Evolutionary conservation across 2,797 vertebrate genomes (phyloP), one percentile per base, ranked within the genome.

Genomic region (Danionella dracula): DNA sequence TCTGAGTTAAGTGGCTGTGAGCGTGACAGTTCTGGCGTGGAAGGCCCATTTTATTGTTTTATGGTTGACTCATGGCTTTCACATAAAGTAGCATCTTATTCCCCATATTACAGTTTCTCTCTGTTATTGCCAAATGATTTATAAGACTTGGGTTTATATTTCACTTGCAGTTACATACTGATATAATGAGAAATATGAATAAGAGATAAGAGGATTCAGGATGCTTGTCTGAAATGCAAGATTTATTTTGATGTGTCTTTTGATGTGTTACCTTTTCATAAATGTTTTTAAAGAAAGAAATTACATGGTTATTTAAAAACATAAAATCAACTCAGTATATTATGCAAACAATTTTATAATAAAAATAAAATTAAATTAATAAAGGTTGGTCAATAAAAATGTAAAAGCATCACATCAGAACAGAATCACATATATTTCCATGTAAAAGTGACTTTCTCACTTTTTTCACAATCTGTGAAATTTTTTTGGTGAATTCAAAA

Each of bases 1-100:
- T 68, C 64, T 67, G 44, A 61, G 41, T 35, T 48, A 60, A 34
- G 70, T 46, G 44, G 53, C 57, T 72, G 46, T 63, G 54, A 72
- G 64, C 53, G 13, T 57, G 70, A 72, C 55, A 63, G 58, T 68
- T 45, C 42, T 57, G 58, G 55, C 63, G 2, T 46, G 19, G n/a
- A 12, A 15, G 27, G 65, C 42, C 42, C 23, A 19, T 66, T 66
- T 55, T 15, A 46, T 55, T 56, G 63, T 56, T 66, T 66, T 66
- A 66, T 66, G 29, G 51, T 46, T 48, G 63, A 57, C 53, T 66
- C 51, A 20, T 66, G 63, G 42, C 63, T 17, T 17, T 42, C 63
- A 20, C 16, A 17, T 55, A 41, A 32, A 64, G 45, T 20, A 51
- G 13, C 35, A n/a, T 42, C 37, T 53, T 44, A 23, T 32, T 32